phyloP scores from a whole-genome alignment of 2,888 invertebrate genomes.

The Dicyrtomina minuta region DNA sequence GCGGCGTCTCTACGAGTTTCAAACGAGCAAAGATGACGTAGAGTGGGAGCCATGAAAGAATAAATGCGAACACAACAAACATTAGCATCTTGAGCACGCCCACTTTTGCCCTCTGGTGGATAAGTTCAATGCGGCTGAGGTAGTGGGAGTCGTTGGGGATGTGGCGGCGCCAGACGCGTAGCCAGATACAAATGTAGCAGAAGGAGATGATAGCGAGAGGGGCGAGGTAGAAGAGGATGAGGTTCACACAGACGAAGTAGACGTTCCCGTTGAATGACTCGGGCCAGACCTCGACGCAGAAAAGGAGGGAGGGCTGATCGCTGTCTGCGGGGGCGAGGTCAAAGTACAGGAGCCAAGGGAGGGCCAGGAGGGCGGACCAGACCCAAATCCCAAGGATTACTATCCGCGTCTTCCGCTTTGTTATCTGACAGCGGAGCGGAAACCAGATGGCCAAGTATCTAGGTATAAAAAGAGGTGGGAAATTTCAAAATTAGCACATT shows the following conservation, averaged over 20 bases:
- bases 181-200: conserved; percentile 61
- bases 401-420: conserved; percentile 76
- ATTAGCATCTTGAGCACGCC: conserved; percentile 60
- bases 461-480: conserved; percentile 55
- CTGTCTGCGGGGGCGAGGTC: conserved; percentile 7
- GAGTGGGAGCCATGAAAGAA: conserved; percentile 62
- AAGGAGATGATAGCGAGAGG: conserved; percentile 61
- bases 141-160: conserved; percentile 57
- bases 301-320: conserved; percentile 65
- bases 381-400: conserved; percentile 3
- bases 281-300: conserved; percentile 61
- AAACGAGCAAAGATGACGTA: conserved; percentile 59
- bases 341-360: conserved; percentile 18
- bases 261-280: conserved; percentile 57
- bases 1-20: conserved; percentile 55
- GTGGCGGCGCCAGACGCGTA: conserved; percentile 58
- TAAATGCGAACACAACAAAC: conserved; percentile 61
- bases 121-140: conserved; percentile 52
- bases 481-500: no score
- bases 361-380: not conserved
- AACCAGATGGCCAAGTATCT: conserved; percentile 95
- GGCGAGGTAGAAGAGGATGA: conserved; percentile 61
- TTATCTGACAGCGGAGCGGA: conserved; percentile 91
- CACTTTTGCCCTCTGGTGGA: conserved; percentile 56
- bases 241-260: conserved; percentile 61